Evolutionary conservation across 2,888 invertebrate genomes (phyloP).

Genomic region (Ametastegia equiseti): DNA sequence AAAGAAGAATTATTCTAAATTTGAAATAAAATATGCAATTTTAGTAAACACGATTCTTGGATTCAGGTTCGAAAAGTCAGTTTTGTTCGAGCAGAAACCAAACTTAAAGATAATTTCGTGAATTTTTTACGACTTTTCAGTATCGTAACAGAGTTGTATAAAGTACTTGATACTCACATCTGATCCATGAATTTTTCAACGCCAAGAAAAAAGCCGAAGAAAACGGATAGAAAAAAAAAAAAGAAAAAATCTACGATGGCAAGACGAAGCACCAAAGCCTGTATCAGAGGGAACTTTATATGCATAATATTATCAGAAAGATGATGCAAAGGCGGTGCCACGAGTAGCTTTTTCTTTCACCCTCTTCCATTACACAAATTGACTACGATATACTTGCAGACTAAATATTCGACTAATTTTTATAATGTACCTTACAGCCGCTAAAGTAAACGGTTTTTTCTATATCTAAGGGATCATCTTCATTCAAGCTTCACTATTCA

Average conservation of each 20-base stretch:
- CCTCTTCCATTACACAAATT: conserved; percentile 68
- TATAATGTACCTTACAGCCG: conserved; percentile 60
- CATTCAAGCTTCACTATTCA: background rate
- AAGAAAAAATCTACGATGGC: conserved; percentile 1
- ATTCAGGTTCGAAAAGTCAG: too few species aligned
- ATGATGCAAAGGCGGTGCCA: conserved; percentile 64
- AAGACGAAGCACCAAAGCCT: conserved; percentile 14
- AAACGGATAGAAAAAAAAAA: background rate
- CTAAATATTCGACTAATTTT: conserved; percentile 67
- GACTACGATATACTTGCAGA: conserved; percentile 59
- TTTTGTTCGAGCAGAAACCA: too few species aligned
- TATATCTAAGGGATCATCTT: background rate
- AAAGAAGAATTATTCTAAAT: background rate
- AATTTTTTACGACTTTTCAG: too few species aligned
- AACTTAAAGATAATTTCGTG: too few species aligned
- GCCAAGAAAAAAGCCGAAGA: too few species aligned
- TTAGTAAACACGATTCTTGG: too few species aligned
- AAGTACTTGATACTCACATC: background rate
- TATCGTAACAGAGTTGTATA: background rate
- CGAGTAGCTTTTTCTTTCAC: conserved; percentile 55
- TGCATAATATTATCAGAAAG: conserved; percentile 53
- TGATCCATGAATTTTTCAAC: background rate
- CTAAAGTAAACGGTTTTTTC: background rate
- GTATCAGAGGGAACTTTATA: conserved; percentile 23
- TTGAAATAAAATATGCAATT: too few species aligned